These are phyloP conservation scores for Daubentonia madagascariensis DNA, from an alignment of 2,113 vertebrate species.

Conservation along the genomic window DNA sequence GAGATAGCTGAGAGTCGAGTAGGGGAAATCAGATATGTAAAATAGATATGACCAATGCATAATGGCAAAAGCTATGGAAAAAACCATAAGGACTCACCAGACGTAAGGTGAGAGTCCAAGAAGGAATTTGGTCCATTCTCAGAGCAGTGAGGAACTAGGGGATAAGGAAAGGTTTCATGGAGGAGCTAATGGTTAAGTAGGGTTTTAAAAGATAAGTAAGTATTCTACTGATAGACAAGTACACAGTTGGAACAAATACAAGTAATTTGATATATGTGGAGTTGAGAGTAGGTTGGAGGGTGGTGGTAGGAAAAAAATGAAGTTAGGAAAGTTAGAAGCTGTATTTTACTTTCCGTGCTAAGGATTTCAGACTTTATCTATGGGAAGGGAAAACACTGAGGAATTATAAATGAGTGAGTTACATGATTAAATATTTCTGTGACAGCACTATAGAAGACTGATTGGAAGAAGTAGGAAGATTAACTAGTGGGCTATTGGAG, in stretches of 20 bases:
- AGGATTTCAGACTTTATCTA: background rate
- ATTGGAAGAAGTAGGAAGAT: background rate
- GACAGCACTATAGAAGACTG: background rate
- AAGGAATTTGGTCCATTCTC: background rate
- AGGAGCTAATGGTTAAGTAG: background rate
- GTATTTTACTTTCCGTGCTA: background rate
- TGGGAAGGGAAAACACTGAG: background rate
- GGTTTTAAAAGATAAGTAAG: background rate
- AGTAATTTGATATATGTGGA: background rate
- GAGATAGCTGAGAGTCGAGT: background rate
- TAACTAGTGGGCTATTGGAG: background rate
- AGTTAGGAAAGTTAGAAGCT: background rate
- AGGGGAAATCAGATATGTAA: background rate
- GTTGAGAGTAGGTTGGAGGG: background rate
- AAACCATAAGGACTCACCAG: too few relatives aligned
- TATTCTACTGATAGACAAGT: background rate
- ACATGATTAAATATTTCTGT: background rate
- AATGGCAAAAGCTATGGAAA: background rate
- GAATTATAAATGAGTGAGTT: background rate
- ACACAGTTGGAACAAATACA: background rate
- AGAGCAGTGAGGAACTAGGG: background rate
- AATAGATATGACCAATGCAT: background rate
- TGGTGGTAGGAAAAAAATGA: background rate
- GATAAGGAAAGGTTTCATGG: background rate
- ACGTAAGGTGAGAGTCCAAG: background rate